A percentile compares a stretch with the other conserved stretches of the same genome.
Conservation (phyloP, 2,113 vertebrate genomes). For the Hucho hucho region DNA sequence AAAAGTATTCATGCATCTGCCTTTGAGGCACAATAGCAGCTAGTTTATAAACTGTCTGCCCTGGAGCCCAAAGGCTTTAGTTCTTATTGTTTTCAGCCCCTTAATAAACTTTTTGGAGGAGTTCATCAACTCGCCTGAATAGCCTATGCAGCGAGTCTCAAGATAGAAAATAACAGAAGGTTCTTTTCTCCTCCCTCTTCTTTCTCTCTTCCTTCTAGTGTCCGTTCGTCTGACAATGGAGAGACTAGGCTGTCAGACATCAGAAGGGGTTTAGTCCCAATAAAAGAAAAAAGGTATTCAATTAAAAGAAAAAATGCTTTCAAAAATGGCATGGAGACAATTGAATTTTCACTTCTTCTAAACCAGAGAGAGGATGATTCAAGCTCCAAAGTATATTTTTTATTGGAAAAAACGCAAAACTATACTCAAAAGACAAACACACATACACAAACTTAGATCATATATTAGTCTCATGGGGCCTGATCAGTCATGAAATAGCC, state of each 20-base stretch:
- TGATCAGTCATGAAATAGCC: no score
- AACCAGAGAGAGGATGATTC: conserved; percentile 38
- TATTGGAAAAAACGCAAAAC: neutral
- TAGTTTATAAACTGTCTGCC: conserved; percentile 97
- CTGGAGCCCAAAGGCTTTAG: conserved; percentile 85
- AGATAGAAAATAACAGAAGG: conserved; percentile 90
- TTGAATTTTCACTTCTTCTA: conserved; percentile 55
- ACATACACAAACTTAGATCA: conserved; percentile 2
- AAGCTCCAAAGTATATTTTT: conserved; percentile 2
- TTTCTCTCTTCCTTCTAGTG: conserved; percentile 66
- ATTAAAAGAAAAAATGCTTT: conserved; percentile 61
- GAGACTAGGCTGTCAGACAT: conserved; percentile 79
- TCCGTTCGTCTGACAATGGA: conserved; percentile 74
- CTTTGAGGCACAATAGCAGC: conserved; percentile 88
- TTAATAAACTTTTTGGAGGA: conserved; percentile 99
- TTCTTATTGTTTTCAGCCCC: conserved; percentile 90
- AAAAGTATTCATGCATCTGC: conserved; percentile 97
- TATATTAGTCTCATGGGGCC: no score
- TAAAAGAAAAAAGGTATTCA: conserved; percentile 66
- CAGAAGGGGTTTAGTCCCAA: conserved; percentile 72
- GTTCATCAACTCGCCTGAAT: conserved; percentile 99
- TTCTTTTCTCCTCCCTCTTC: conserved; percentile 71
- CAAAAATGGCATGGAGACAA: conserved; percentile 55
- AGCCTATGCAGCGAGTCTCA: conserved; percentile 91
- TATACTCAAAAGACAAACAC: neutral